phyloP scores from a whole-genome alignment of 2,113 vertebrate species.

The Peromyscus maniculatus region DNA sequence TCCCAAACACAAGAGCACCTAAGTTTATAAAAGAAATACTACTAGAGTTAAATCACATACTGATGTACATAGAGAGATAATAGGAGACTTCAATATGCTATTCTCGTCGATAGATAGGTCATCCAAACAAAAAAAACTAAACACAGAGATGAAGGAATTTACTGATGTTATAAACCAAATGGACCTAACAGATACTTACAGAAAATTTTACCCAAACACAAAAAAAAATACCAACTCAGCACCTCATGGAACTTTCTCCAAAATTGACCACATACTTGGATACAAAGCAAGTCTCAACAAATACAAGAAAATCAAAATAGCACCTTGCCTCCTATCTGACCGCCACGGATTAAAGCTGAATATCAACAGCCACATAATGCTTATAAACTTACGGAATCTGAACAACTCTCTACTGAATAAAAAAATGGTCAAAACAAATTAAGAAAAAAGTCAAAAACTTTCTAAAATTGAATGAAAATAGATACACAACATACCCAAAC shows the following conservation, averaged over 20 bases:
- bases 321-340: background rate
- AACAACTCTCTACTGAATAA: background rate
- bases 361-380: background rate
- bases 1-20: background rate
- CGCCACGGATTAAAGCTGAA: background rate
- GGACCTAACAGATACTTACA: background rate
- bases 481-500: background rate
- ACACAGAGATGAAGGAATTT: background rate
- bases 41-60: background rate
- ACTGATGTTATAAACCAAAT: background rate
- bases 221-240: background rate
- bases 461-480: background rate
- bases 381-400: background rate
- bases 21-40: background rate
- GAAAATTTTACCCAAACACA: background rate
- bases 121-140: background rate
- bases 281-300: background rate
- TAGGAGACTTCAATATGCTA: background rate
- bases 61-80: background rate
- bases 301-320: background rate
- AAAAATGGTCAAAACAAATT: background rate
- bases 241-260: background rate
- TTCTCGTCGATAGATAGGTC: background rate
- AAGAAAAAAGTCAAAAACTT: background rate
- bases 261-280: background rate